Percentiles rank a stretch among this genome's conserved stretches.
These are phyloP conservation scores for Acanthisitta chloris DNA, from an alignment of 2,113 vertebrate genomes.

Conservation along the genomic window DNA sequence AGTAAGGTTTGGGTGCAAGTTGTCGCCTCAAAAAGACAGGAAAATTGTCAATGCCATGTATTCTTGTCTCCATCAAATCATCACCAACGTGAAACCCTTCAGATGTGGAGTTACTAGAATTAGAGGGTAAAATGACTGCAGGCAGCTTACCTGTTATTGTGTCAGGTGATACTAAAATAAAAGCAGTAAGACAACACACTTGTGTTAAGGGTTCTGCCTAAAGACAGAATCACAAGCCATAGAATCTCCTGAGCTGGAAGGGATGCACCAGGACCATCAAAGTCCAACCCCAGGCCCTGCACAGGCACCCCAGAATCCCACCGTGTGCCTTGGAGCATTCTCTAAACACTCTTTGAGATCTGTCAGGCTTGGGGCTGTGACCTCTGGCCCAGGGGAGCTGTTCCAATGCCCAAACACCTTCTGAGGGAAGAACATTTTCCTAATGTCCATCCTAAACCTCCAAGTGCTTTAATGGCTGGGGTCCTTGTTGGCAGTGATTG, in stretches of 20 bases:
- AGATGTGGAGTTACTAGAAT: background rate
- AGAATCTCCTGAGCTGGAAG: background rate
- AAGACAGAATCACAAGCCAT: background rate
- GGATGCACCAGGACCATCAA: background rate
- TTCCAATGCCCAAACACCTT: background rate
- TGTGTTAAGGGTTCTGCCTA: fast-evolving
- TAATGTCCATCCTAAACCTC: background rate
- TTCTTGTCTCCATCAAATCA: background rate
- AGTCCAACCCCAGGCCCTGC: background rate
- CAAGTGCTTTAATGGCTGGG: background rate
- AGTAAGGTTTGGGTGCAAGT: background rate
- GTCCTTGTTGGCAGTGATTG: background rate
- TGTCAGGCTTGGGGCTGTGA: fast-evolving
- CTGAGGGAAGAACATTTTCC: background rate
- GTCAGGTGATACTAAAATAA: background rate
- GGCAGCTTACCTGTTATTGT: background rate
- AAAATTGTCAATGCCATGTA: background rate
- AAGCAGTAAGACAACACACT: background rate
- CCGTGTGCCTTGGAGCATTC: fast-evolving
- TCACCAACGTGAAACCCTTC: background rate
- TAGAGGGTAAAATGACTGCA: background rate
- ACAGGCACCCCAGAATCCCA: background rate
- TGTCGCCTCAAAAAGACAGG: background rate
- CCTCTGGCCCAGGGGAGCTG: background rate
- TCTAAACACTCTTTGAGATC: background rate